These are phyloP conservation scores for Solenodon paradoxus DNA, from an alignment of 2,113 vertebrate genomes.

Conservation along the genomic window DNA sequence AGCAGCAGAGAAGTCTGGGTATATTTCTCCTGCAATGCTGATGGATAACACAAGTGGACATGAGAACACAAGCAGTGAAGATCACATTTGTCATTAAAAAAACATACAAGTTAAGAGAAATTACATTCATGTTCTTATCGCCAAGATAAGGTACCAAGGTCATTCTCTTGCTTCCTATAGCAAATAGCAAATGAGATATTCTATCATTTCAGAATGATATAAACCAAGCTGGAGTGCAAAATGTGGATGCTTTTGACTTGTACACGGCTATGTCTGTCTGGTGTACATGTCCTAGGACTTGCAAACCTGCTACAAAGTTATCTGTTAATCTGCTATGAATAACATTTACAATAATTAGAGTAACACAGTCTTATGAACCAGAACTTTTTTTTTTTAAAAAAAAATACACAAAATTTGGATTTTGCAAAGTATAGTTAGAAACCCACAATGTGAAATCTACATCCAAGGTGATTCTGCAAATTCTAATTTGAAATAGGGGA, in stretches of 20 bases:
- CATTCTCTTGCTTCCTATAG: neutral
- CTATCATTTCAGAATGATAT: neutral
- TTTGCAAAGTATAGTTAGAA: neutral
- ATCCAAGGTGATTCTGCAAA: neutral
- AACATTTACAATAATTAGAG: neutral
- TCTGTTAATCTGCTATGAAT: neutral
- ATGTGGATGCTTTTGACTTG: neutral
- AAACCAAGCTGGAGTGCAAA: neutral
- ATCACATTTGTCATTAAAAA: neutral
- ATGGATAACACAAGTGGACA: neutral
- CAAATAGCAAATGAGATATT: neutral
- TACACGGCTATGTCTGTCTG: neutral
- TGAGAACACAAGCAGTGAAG: neutral
- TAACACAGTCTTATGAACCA: constrained; percentile 8
- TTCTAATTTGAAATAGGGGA: neutral
- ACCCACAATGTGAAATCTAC: neutral
- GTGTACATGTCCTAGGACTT: neutral
- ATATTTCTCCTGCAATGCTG: neutral
- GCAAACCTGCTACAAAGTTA: neutral
- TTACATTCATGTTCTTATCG: neutral
- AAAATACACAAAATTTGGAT: neutral
- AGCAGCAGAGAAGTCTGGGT: neutral
- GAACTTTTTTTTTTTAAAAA: neutral
- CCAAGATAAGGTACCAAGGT: neutral
- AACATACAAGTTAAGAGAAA: neutral